Base-by-base conservation (phyloP, 2,797 vertebrate genomes). In the Thunnus albacares region DNA sequence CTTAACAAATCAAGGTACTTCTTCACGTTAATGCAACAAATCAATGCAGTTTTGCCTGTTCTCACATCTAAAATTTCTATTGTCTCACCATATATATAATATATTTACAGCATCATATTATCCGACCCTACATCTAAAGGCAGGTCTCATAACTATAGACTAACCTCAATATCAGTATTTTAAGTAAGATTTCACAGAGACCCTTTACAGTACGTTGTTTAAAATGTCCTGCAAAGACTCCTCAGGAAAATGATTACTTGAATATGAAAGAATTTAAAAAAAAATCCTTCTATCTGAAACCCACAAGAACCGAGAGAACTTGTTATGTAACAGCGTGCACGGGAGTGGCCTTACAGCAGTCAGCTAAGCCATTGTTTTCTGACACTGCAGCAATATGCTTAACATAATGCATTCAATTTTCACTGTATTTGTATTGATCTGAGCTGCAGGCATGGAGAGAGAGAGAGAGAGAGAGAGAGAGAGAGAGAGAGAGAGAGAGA, bases 391-490 rank as follows among this genome's bases (percentile, higher is more conserved):
- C 65, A 70, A 88, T 79, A 78, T 58, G 49, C 52, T 76, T 7
- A 73, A 75, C 74, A 69, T 71, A 67, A 88, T 65, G 77, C 58
- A 75, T 85, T 90, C 17, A 67, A 62, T 83, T 84, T 70, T 75
- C 51, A 71, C 47, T 64, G 62, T 83, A 82, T 86, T 68, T 77
- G 43, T 82, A 90, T 90, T 84, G 86, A 92, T 88, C 73, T 20
- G 28, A 56, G 64, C 58, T 68, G 74, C 70, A 64, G 41, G 28
- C 71, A 75, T 55, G 33, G 60, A 66, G 13, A 79, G 41, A 24
- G 72, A 75, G 67, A 17, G 57, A 43, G 60, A 63, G 13, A 79
- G 41, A 24, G 73, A 74, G 67, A 51, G 57, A 45, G 61, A 66
- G 11, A 80, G 28, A 28, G 57, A 38, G 60, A 66, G 13, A 79